Evolutionary conservation across 2,113 vertebrate genomes (phyloP).

Genomic region (Lampris incognitus): DNA sequence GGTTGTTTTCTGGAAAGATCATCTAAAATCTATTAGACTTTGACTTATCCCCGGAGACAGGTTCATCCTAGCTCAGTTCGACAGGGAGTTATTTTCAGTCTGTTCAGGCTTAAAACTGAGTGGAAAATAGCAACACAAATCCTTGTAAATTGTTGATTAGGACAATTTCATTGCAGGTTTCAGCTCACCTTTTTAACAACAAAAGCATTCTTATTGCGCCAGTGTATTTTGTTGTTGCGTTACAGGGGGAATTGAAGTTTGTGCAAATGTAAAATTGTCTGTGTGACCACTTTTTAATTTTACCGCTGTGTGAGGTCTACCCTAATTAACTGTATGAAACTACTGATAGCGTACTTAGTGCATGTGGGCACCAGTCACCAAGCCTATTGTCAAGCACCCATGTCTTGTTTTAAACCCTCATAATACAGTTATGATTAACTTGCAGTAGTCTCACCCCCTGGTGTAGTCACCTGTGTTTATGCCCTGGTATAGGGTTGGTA

Average conservation of each 20-base stretch:
- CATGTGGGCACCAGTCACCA: slow-evolving; percentile 16
- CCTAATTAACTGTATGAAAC: background rate
- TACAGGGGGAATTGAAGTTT: background rate
- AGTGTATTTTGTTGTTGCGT: no score
- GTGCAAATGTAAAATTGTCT: background rate
- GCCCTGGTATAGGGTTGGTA: background rate
- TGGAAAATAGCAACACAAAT: background rate
- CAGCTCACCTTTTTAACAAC: background rate
- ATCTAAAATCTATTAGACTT: background rate
- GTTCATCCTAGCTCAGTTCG: no score
- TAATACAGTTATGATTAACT: background rate
- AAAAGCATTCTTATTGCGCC: no score
- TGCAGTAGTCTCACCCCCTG: background rate
- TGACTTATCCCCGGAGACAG: background rate
- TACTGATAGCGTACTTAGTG: slow-evolving; percentile 18
- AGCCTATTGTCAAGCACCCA: slow-evolving; percentile 15
- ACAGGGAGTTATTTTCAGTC: background rate
- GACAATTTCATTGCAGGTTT: background rate
- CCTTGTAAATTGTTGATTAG: background rate
- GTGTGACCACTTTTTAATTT: background rate
- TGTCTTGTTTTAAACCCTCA: slow-evolving; percentile 15
- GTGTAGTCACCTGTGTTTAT: background rate
- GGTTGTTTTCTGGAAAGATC: no score
- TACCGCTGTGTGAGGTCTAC: slow-evolving; percentile 33
- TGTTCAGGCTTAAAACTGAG: background rate